Evolutionary conservation across 2,113 vertebrate genomes (phyloP).

Genomic region (Onychostruthus taczanowskii): DNA sequence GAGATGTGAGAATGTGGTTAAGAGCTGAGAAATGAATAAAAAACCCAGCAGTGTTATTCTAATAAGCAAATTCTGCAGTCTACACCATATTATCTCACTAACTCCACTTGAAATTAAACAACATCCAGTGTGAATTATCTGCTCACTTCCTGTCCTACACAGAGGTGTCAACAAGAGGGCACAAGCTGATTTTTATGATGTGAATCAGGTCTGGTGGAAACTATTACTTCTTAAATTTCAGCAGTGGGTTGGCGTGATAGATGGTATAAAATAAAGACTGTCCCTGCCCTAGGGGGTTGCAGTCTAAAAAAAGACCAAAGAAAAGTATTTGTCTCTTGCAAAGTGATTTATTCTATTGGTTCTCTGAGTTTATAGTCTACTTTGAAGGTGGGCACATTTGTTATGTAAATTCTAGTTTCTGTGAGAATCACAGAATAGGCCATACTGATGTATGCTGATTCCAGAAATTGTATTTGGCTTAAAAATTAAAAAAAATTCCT

Average conservation of each 20-base stretch:
- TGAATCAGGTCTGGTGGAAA: background rate
- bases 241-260: background rate
- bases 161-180: background rate
- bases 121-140: background rate
- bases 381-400: background rate
- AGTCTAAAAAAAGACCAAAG: constrained; percentile 41
- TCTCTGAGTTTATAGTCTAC: background rate
- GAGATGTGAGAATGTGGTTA: background rate
- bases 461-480: background rate
- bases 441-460: background rate
- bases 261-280: background rate
- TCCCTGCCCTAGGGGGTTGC: background rate
- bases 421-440: background rate
- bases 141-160: background rate
- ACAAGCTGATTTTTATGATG: background rate
- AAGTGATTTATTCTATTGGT: constrained; percentile 1
- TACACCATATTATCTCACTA: background rate
- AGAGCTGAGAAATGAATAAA: background rate
- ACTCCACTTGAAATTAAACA: background rate
- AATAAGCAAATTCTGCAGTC: background rate
- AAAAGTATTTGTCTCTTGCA: background rate
- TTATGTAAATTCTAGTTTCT: background rate
- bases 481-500: background rate
- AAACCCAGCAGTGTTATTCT: background rate
- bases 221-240: background rate